Evolutionary conservation across 2,888 invertebrate species (phyloP), one percentile per base, ranked within the genome.

Genomic region (Minunthozetes semirufus): DNA sequence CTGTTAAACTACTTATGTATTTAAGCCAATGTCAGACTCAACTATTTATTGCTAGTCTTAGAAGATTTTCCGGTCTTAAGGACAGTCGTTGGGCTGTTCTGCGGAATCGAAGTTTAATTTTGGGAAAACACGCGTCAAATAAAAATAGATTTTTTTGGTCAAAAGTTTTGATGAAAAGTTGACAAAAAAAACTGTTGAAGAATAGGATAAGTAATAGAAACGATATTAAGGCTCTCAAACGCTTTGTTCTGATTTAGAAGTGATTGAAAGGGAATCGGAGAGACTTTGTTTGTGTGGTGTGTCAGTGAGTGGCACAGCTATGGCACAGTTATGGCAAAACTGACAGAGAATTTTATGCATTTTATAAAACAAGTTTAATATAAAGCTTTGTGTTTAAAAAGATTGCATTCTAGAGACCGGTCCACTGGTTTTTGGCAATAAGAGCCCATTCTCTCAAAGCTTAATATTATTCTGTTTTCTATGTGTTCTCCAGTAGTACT

Each of bases 371-470:
- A 59, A 15, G 66, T 22, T 66, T 66, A 33, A 19, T 33, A 38
- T 22, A 42, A 59, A 22, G 66, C 66, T 66, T 66, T 66, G 42
- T 66, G 29, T 66, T 66, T 42, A 42, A 66, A 63, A 66, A 66
- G 66, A 66, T 66, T 66, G 42, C 66, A 42, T 66, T 63, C 27
- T 59, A 11, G 66, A 66, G 66, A 66, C 42, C 42, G 66, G 38
- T 66, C 42, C 19, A 66, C 29, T 66, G 66, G 13, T 66, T n/a
- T 66, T 29, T 19, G n/a, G 66, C 38, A 38, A 42, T 66, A 66
- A 66, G 70, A 46, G 70, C 42, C 27, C 22, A 27, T 59, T 59
- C 27, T 59, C 27, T 59, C 15, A 15, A 29, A 13, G 29, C 59
- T 29, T 25, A 11, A 38, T 46, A 61, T 17, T 22, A 29, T 25